These are phyloP conservation scores for Podarcis lilfordi DNA, from an alignment of 2,797 vertebrate genomes.

Conservation along the genomic window DNA sequence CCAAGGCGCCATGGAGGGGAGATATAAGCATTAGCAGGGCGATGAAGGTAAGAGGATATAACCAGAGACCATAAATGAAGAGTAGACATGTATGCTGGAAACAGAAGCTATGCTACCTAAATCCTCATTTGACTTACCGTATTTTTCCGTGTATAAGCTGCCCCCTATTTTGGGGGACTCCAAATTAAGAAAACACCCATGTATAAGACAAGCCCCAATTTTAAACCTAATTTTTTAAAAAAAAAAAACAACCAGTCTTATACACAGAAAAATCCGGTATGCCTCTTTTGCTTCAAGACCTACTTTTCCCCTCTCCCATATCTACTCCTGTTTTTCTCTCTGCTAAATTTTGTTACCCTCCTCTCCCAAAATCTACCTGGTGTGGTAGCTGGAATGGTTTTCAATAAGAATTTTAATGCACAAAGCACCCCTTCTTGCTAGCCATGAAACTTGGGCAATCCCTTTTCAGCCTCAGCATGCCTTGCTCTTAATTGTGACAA, in stretches of 20 bases:
- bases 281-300: not conserved
- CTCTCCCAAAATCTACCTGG: slow-evolving; percentile 45
- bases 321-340: slow-evolving; percentile 59
- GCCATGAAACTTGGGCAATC: slow-evolving; percentile 72
- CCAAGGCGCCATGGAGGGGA: not conserved
- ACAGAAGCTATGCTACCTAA: not conserved
- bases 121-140: not conserved
- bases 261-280: too few relatives aligned
- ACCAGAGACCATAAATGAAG: not conserved
- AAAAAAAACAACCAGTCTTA: too few relatives aligned
- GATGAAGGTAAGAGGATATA: not conserved
- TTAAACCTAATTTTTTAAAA: too few relatives aligned
- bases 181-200: too few relatives aligned
- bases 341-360: slow-evolving; percentile 63
- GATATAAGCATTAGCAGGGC: not conserved
- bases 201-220: too few relatives aligned
- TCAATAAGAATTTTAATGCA: slow-evolving; percentile 77
- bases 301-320: slow-evolving; percentile 45
- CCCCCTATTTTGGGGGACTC: too few relatives aligned
- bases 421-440: slow-evolving; percentile 62
- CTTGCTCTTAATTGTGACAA: slow-evolving; percentile 76
- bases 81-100: not conserved
- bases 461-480: slow-evolving; percentile 71
- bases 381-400: slow-evolving; percentile 70
- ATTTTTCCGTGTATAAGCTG: too few relatives aligned